Percentiles rank a stretch among this genome's conserved stretches.
These are phyloP conservation scores for Campoletis sonorensis DNA, from an alignment of 1,140 invertebrate genomes.

Conservation along the genomic window DNA sequence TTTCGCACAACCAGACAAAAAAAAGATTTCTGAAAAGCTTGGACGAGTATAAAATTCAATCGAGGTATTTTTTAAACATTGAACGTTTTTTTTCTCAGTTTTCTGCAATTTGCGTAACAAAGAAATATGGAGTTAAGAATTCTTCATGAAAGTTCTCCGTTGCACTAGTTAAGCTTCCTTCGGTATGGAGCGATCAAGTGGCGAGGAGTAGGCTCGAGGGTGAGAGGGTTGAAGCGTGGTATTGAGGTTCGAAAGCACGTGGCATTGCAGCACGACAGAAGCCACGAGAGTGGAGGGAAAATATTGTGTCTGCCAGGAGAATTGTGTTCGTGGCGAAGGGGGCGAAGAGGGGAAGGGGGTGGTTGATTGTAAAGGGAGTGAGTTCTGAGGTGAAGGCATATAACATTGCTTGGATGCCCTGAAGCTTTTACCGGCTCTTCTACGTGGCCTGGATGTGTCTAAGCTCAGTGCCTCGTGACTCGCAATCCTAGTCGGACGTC, in stretches of 20 bases:
- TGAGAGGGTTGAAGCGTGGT: background rate
- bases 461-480: conserved; percentile 71
- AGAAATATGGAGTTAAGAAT: background rate
- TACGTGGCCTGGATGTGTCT: conserved; percentile 67
- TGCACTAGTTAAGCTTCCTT: conserved; percentile 36
- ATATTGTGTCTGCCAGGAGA: conserved; percentile 37
- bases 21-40: too few species aligned
- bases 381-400: conserved; percentile 58
- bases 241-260: conserved; percentile 37
- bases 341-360: conserved; percentile 16
- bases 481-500: conserved; percentile 67
- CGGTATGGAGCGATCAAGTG: conserved; percentile 4
- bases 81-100: background rate
- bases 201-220: background rate
- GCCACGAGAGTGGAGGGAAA: conserved; percentile 42
- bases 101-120: background rate
- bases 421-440: conserved; percentile 55
- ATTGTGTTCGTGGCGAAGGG: background rate
- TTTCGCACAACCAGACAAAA: too few species aligned
- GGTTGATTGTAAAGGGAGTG: conserved; percentile 49
- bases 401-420: conserved; percentile 57
- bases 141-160: background rate
- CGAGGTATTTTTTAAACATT: background rate
- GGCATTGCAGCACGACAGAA: conserved; percentile 43
- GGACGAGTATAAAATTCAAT: too few species aligned